Evolutionary conservation across 2,888 invertebrate species (phyloP).

Genomic region (Pemphredon lugubris): DNA sequence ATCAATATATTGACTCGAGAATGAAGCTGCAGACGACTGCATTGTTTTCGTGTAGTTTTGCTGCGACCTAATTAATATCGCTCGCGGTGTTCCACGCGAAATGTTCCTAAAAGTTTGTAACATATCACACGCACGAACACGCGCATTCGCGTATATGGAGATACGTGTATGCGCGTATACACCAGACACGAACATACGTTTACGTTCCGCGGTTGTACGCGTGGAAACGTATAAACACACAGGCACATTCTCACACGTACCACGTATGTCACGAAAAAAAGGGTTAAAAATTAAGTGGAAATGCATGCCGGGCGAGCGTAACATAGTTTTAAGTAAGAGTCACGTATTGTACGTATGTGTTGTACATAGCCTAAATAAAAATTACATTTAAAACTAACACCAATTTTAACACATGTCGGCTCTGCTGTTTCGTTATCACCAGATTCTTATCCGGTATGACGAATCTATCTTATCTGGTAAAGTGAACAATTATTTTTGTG

Average conservation of each 20-base stretch:
- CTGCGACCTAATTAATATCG: constrained; percentile 71
- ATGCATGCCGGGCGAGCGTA: constrained; percentile 74
- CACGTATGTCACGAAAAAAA: constrained; percentile 51
- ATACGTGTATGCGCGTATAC: constrained; percentile 6
- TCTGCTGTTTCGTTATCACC: too few species aligned
- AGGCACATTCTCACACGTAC: too few species aligned
- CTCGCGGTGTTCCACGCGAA: constrained; percentile 76
- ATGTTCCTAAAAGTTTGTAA: constrained; percentile 80
- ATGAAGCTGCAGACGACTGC: constrained; percentile 72
- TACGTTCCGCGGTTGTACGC: too few species aligned
- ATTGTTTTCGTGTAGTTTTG: constrained; percentile 73
- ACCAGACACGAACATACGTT: constrained; percentile 12
- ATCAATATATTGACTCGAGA: constrained; percentile 76
- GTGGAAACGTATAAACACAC: constrained; percentile 42
- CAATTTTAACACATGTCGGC: too few species aligned
- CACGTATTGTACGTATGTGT: constrained; percentile 81
- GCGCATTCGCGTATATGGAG: constrained; percentile 39
- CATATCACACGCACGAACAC: constrained; percentile 74
- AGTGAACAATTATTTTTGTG: too few species aligned
- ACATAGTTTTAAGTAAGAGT: constrained; percentile 78
- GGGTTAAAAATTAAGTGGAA: constrained; percentile 64
- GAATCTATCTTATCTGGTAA: too few species aligned
- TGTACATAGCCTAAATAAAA: constrained; percentile 81
- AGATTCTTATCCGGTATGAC: too few species aligned
- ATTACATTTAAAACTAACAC: constrained; percentile 78